phyloP scores from a whole-genome alignment of 2,888 invertebrate species.

The Margaritifera margaritifera region DNA sequence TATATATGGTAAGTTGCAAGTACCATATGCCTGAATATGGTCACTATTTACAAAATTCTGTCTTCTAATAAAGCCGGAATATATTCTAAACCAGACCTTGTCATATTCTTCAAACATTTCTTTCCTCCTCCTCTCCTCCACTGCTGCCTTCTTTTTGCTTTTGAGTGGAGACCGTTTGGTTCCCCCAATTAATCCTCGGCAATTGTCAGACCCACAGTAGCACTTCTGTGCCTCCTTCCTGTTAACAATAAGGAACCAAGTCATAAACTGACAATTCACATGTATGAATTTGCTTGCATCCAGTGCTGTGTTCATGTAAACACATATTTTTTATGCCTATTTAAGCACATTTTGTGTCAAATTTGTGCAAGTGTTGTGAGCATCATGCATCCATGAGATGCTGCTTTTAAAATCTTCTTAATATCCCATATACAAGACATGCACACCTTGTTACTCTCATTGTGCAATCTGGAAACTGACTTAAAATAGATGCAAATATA shows the following conservation, averaged over 20 bases:
- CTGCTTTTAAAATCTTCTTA: too few species aligned
- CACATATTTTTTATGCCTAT: not conserved
- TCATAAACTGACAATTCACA: not conserved
- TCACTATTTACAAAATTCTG: too few species aligned
- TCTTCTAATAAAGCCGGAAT: too few species aligned
- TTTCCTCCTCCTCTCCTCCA: slow-evolving; percentile 73
- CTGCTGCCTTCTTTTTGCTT: slow-evolving; percentile 47
- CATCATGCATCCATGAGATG: too few species aligned
- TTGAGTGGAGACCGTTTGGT: slow-evolving; percentile 61
- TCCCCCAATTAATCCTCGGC: slow-evolving; percentile 94
- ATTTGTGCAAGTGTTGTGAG: too few species aligned
- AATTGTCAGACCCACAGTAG: slow-evolving; percentile 90
- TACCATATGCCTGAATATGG: too few species aligned
- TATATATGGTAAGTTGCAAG: too few species aligned
- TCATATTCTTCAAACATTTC: slow-evolving; percentile 78
- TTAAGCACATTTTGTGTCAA: not conserved
- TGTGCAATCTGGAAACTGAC: too few species aligned
- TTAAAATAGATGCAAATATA: too few species aligned
- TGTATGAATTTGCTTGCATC: not conserved
- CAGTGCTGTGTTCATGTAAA: not conserved
- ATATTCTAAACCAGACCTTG: slow-evolving; percentile 18
- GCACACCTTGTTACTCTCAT: too few species aligned
- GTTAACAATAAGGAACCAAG: slow-evolving; percentile 33
- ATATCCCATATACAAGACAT: too few species aligned
- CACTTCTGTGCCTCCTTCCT: slow-evolving; percentile 97